Evolutionary conservation across 53 echinoderm and acorn worm genomes (phyloP), one percentile per base, ranked within the genome.

Genomic region (Pentamera pediparva): DNA sequence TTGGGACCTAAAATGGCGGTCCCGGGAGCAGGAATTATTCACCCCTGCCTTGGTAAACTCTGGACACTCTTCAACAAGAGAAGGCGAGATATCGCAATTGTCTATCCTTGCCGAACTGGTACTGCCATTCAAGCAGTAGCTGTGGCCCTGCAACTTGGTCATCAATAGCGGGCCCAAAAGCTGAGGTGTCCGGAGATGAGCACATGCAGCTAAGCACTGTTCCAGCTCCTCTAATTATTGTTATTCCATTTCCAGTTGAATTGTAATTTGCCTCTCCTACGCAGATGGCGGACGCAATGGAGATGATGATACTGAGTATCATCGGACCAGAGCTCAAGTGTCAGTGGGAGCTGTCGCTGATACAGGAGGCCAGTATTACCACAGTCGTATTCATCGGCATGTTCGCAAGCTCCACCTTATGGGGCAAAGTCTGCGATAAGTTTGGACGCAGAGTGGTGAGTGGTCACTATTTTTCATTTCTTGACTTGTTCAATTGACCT

Each of bases 221-320:
- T n/a, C n/a, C n/a, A n/a, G n/a, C n/a, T n/a, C n/a, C n/a, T n/a
- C n/a, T n/a, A n/a, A n/a, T n/a, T n/a, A n/a, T n/a, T 12, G 10
- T 45, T 45, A 17, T 45, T 57, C 22, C 21, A 22, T 57, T 57
- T 56, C 20, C 20, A 20, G 19, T 20, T 56, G 21, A 62, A 30
- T 17, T 21, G 11, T 62, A 8, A 28, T 31, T 31, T 62, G 18
- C 5, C 24, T 32, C 21, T 32, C n/a, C 37, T 1, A 6, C 10
- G 2, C 25, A 92, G 92, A 92, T 92, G 92, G 84, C 87, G 32
- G 92, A 92, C 76, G 92, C 92, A 0, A 84, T 87, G 61, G 92
- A 92, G 76, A 92, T 92, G 92, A 92, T 92, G 92, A 76, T 94
- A 25, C 39, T 94, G 34, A 92, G 92, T 47, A 98, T 98, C 39